Base-by-base conservation (phyloP, 2,113 vertebrate genomes). In the zebrafish (Danio rerio) region DNA sequence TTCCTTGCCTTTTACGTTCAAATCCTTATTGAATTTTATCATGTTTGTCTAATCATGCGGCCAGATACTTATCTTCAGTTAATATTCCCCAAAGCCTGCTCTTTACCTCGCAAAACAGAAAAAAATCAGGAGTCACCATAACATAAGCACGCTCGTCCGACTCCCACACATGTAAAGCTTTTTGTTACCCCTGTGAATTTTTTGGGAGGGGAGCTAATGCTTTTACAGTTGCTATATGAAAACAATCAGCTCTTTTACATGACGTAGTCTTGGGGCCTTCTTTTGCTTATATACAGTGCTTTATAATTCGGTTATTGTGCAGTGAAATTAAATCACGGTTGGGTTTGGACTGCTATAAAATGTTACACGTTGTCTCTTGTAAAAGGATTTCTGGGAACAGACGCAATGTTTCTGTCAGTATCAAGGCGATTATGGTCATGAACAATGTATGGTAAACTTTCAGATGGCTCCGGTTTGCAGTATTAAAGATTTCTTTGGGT, bases 11-110 rank as follows among this genome's bases (percentile, higher is more conserved):
- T 31, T 90, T 85, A 83, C 85, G 82, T 89, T 87, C 62, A 63
- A 86, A 78, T 78, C 69, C 63, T 90, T 93, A 92, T 93, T 90
- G 88, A 82, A 91, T 92, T 90, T 92, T 86, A 91, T 92, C 90
- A 87, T 91, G 91, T 93, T 91, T 92, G 88, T 89, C 89, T 91
- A 91, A 88, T 92, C 88, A 86, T 86, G 88, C 55, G 78, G 50
- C 53, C 79, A 87, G 81, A 91, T 93, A 90, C 90, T 92, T 90
- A 92, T 86, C 88, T 91, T 90, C 84, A 77, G 81, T 85, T 83
- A 71, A 83, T 88, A 87, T 87, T 74, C 58, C 82, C 49, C 70
- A 86, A 89, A 89, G 78, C 85, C 86, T 84, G 80, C 83, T 88
- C 81, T 88, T 78, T 66, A 47, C 52, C 31, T 6, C 9, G 50